phyloP scores from a whole-genome alignment of 2,888 invertebrate species.

The Strigamia crassipes region DNA sequence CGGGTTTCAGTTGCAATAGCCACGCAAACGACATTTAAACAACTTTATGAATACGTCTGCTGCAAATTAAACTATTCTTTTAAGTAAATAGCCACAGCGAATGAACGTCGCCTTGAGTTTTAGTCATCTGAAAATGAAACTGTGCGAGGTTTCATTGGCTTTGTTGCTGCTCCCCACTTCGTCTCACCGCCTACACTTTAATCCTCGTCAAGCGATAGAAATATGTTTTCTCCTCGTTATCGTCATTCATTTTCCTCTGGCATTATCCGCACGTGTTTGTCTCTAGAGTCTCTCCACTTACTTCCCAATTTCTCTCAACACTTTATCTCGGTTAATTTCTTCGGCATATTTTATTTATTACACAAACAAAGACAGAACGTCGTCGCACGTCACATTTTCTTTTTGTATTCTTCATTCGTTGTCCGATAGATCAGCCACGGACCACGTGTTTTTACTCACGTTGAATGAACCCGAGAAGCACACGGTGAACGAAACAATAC shows the following conservation, averaged over 20 bases:
- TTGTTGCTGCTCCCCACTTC: too few species aligned
- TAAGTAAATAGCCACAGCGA: too few species aligned
- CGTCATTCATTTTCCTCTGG: background rate
- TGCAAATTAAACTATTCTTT: too few species aligned
- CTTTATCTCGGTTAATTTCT: background rate
- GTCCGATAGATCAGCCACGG: background rate
- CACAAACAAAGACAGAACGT: background rate
- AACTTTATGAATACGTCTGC: too few species aligned
- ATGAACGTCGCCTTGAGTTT: too few species aligned
- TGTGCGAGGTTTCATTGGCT: too few species aligned
- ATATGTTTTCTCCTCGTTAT: background rate
- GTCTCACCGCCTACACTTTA: background rate
- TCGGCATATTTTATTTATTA: background rate
- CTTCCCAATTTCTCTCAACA: background rate
- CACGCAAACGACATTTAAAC: too few species aligned
- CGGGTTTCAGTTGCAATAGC: too few species aligned
- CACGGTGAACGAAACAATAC: constrained; percentile 24
- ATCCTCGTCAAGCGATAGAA: background rate
- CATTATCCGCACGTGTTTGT: constrained; percentile 27
- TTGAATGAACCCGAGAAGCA: background rate
- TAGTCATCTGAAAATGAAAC: too few species aligned
- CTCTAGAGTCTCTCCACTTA: too few species aligned
- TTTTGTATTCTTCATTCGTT: background rate
- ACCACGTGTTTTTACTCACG: background rate
- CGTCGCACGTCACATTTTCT: background rate